These are phyloP conservation scores for Spermophilus dauricus DNA, from an alignment of 2,113 vertebrate species.

Conservation along the genomic window DNA sequence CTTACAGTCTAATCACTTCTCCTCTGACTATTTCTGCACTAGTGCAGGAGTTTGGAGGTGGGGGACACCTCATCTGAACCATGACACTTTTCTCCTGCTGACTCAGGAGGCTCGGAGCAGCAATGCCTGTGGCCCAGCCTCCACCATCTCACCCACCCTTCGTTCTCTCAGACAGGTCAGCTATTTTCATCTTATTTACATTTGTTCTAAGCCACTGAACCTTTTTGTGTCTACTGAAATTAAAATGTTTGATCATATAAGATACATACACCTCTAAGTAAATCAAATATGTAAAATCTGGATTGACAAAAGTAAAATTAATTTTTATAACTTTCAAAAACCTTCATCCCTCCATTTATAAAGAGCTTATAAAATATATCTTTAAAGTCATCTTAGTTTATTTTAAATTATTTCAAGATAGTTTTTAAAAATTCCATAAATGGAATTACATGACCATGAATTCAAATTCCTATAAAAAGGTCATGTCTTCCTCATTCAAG, in stretches of 20 bases:
- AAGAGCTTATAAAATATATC: neutral
- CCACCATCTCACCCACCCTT: conserved; percentile 87
- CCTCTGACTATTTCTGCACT: no score
- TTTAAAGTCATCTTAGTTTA: conserved; percentile 16
- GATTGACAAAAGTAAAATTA: conserved; percentile 23
- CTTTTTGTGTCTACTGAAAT: neutral
- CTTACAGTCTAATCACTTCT: no score
- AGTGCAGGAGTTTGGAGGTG: no score
- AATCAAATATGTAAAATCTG: neutral
- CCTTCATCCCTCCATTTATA: neutral
- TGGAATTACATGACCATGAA: neutral
- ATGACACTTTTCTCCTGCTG: conserved; percentile 89
- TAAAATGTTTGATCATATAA: neutral
- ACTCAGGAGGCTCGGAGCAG: conserved; percentile 88
- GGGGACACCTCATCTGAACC: no score
- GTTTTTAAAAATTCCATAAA: neutral
- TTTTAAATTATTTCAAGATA: conserved; percentile 40
- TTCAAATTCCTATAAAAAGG: neutral
- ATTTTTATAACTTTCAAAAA: conserved; percentile 22
- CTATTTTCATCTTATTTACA: neutral
- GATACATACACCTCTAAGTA: neutral
- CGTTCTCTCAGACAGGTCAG: conserved; percentile 84
- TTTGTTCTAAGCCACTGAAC: neutral
- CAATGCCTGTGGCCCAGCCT: conserved; percentile 86
- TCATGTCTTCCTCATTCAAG: neutral